Evolutionary conservation across 1,140 invertebrate species (phyloP), one percentile per base, ranked within the genome.

Genomic region (Globodera rostochiensis): DNA sequence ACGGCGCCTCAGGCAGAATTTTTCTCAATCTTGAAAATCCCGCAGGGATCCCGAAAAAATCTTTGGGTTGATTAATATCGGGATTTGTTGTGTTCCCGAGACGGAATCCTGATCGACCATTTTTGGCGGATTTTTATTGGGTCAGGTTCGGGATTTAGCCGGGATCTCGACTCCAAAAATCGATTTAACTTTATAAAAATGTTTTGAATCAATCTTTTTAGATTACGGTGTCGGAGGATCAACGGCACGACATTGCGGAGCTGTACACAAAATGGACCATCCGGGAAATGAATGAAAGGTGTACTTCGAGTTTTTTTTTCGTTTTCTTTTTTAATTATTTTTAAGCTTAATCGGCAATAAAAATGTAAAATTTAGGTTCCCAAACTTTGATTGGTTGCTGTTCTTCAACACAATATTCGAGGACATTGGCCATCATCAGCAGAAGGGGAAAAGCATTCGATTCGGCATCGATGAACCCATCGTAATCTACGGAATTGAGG

Each of bases 171-270:
- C 8, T 9, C 50, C 4, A 53, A 53, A 53, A 13, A 8, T 53
- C 50, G 50, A 5, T 53, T 5, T 53, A 53, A 53, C 0, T 9
- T 53, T 4, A 53, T 8, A 69, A 79, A 5, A 15, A 25, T 76
- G 19, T 45, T n/a, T 46, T 81, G 60, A 19, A 81, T 81, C 67
- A 19, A 13, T 46, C 21, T 81, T 81, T 47, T 70, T 45, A 89
- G 88, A 89, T 89, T 77, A 89, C 88, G 3, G 88, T 90, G 73
- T 84, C 88, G 13, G 88, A 89, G 79, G 88, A 89, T 71, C 88
- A 89, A 70, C 78, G 88, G 21, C 88, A 89, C 74, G 88, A 89
- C 66, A 90, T 89, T 74, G 83, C 88, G 36, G 88, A 90, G 70
- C 80, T 89, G 46, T 89, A 89, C 81, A 90, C 87, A 6, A 89